Percentiles rank a stretch among this genome's conserved stretches.
These are phyloP conservation scores for Anthoptus insignis DNA, from an alignment of 2,888 invertebrate species.

Conservation along the genomic window DNA sequence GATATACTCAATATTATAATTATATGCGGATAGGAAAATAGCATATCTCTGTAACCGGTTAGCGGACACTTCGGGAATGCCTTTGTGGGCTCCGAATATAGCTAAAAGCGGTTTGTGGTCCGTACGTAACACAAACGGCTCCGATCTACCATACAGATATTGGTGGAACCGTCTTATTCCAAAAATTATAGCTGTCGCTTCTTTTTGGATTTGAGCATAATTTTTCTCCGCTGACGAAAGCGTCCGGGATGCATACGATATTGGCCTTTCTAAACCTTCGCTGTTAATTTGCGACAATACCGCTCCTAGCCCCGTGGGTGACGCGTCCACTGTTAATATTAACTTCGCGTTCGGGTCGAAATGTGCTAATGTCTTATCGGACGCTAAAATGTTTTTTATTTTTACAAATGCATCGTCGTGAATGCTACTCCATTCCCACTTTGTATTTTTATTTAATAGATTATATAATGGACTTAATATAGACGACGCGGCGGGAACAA, in stretches of 20 bases:
- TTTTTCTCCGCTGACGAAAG: slow-evolving; percentile 47
- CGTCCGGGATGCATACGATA: slow-evolving; percentile 50
- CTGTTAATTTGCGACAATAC: slow-evolving; percentile 40
- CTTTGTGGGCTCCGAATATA: slow-evolving; percentile 47
- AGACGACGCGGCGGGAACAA: no score
- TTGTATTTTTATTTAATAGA: slow-evolving; percentile 32
- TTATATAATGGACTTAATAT: slow-evolving; percentile 49
- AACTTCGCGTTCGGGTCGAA: slow-evolving; percentile 26
- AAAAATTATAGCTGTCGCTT: slow-evolving; percentile 20
- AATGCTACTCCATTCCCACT: slow-evolving; percentile 37
- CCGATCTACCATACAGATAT: slow-evolving; percentile 43
- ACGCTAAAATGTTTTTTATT: slow-evolving; percentile 32
- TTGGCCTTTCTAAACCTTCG: slow-evolving; percentile 39
- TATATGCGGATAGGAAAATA: slow-evolving; percentile 42
- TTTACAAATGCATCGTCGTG: slow-evolving; percentile 34
- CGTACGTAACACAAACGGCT: slow-evolving; percentile 46
- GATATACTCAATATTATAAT: slow-evolving; percentile 35
- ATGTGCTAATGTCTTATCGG: slow-evolving; percentile 33
- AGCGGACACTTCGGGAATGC: slow-evolving; percentile 36
- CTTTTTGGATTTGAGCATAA: slow-evolving; percentile 42
- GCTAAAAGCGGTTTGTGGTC: slow-evolving; percentile 51
- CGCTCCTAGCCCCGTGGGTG: slow-evolving; percentile 34
- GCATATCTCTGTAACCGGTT: slow-evolving; percentile 52
- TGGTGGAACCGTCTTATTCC: slow-evolving; percentile 17
- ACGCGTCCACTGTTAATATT: slow-evolving; percentile 41